Percentiles rank a stretch among this genome's conserved stretches.
Conservation (phyloP, 2,113 vertebrate genomes). For the Saccopteryx leptura region DNA sequence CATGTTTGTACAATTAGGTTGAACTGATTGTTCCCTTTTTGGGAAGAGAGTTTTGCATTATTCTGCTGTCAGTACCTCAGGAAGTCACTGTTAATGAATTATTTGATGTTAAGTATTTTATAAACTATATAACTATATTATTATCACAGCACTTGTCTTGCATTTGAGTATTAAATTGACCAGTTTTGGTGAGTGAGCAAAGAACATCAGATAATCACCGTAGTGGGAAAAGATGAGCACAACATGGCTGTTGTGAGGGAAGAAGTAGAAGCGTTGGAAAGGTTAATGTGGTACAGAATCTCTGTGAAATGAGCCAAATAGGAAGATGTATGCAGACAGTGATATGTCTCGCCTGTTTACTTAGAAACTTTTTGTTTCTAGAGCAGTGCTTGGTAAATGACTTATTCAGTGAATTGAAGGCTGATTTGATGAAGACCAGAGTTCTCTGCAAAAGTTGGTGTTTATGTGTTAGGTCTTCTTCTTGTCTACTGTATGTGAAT, state of each 20-base stretch:
- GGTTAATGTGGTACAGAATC: neutral
- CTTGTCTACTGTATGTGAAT: neutral
- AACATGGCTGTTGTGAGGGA: neutral
- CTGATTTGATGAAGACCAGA: neutral
- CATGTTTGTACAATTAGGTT: neutral
- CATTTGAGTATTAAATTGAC: neutral
- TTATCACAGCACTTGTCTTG: neutral
- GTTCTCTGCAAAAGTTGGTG: constrained; percentile 7
- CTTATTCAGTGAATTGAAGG: neutral
- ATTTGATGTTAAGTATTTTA: neutral
- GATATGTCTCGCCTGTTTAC: neutral
- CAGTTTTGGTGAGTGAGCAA: neutral
- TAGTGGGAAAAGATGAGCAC: neutral
- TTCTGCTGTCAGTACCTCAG: neutral
- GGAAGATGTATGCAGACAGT: neutral
- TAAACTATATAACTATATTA: neutral
- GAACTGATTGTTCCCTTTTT: neutral
- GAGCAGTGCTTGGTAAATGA: neutral
- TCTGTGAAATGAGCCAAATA: neutral
- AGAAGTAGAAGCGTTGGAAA: neutral
- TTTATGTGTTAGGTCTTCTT: neutral
- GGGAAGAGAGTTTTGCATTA: neutral
- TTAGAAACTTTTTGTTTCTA: neutral
- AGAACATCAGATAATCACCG: neutral
- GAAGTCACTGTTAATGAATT: neutral